Evolutionary conservation across 2,113 vertebrate genomes (phyloP), one percentile per base, ranked within the genome.

Genomic region (Dicrurus megarhynchus): DNA sequence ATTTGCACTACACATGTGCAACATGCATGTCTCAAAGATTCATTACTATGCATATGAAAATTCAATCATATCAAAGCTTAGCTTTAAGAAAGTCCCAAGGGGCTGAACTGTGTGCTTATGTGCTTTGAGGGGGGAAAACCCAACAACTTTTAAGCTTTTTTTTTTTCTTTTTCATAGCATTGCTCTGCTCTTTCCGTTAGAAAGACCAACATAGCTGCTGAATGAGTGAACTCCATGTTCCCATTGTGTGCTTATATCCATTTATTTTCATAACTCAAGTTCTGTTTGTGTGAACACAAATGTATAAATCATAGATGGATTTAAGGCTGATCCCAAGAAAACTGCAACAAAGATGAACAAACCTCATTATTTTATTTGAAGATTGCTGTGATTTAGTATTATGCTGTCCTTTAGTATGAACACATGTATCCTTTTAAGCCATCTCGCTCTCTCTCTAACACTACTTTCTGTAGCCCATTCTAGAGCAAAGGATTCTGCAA

Each of bases 21-120:
- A 90, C 71, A 80, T 33, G 63, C 91, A 77, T 53, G 78, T 80
- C 91, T 95, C 93, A 76, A 64, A 94, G 95, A 96, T 96, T 94
- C 92, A 94, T 93, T 93, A 84, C 76, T 71, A 60, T 50, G 91
- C 73, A n/a, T 86, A 93, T 59, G 95, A 96, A 96, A 93, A 96
- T 77, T 84, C 94, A 95, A 81, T 95, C 92, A 67, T 94, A 96
- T 89, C 90, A 96, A 95, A 96, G 95, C 87, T 75, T 60, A 91
- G 85, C 79, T 92, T 86, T 77, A 90, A 90, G 79, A 44, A 86
- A 87, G 85, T 78, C 93, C 68, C 90, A 87, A 81, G 73, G 49
- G 87, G 69, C 44, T 81, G 73, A 93, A 82, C 60, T 0, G 5
- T 81, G 76, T 70, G 39, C 60, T 96, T 81, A 64, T 63, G 67